Conservation (phyloP, 2,113 vertebrate species). For the Heptranchias perlo region DNA sequence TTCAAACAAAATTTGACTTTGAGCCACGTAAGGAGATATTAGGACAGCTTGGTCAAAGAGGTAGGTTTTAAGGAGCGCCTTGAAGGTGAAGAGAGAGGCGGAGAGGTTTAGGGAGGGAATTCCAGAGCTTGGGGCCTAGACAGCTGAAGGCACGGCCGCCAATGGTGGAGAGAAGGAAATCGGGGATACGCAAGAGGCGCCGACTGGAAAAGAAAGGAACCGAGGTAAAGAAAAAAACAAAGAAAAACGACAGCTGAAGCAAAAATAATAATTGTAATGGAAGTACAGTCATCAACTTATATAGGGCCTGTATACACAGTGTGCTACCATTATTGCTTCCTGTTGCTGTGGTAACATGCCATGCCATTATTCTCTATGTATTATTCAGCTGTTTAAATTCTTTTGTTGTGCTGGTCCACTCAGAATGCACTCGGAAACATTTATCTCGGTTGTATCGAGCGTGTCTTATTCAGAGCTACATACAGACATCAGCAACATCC, state of each 20-base stretch:
- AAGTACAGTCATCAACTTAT: neutral
- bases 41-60: neutral
- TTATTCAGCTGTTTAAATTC: neutral
- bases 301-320: neutral
- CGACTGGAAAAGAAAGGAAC: too few relatives aligned
- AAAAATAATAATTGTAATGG: neutral
- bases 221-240: neutral
- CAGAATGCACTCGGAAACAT: neutral
- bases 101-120: too few relatives aligned
- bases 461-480: neutral
- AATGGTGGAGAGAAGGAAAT: too few relatives aligned
- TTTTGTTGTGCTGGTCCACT: neutral
- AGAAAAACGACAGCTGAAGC: neutral
- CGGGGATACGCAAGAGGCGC: too few relatives aligned
- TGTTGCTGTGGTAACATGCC: slow-evolving; percentile 16
- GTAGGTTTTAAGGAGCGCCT: too few relatives aligned
- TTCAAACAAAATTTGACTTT: neutral
- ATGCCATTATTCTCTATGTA: neutral
- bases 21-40: neutral
- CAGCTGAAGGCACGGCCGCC: too few relatives aligned
- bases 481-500: neutral
- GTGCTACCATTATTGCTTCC: neutral
- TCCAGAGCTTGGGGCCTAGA: too few relatives aligned
- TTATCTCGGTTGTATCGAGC: neutral
- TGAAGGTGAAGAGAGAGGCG: too few relatives aligned